phyloP scores from a whole-genome alignment of 2,797 vertebrate species.

The Anniella stebbinsi region DNA sequence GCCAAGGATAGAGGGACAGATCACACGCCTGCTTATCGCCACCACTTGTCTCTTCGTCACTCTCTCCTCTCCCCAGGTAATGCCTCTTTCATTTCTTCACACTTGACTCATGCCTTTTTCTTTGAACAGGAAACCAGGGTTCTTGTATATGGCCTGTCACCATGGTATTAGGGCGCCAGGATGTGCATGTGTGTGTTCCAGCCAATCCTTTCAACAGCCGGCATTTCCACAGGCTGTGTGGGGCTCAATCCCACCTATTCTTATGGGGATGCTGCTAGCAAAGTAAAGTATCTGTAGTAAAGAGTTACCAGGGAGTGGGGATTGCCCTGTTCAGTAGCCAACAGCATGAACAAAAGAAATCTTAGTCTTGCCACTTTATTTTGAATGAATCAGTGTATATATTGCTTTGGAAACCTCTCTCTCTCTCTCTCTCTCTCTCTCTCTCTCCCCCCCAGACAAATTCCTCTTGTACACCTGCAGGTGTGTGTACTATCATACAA shows the following conservation, averaged over 20 bases:
- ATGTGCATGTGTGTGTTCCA: neutral
- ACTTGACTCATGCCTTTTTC: neutral
- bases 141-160: neutral
- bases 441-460: neutral
- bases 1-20: neutral
- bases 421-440: neutral
- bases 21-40: neutral
- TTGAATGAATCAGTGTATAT: neutral
- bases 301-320: neutral
- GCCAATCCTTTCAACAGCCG: neutral
- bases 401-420: neutral
- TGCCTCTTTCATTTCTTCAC: slow-evolving; percentile 32
- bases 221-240: neutral
- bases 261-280: neutral
- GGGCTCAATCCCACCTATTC: neutral
- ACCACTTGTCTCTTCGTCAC: neutral
- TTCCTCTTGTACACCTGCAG: neutral
- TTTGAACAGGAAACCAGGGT: neutral
- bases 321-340: neutral
- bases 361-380: neutral
- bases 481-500: neutral
- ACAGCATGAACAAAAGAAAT: neutral
- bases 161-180: no score
- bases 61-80: slow-evolving; percentile 63
- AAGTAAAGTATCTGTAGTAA: neutral